A percentile compares a stretch with the other conserved stretches of the same genome.
Evolutionary conservation across 1,140 invertebrate species (phyloP).

Genomic region (Drosophila micromelanica): DNA sequence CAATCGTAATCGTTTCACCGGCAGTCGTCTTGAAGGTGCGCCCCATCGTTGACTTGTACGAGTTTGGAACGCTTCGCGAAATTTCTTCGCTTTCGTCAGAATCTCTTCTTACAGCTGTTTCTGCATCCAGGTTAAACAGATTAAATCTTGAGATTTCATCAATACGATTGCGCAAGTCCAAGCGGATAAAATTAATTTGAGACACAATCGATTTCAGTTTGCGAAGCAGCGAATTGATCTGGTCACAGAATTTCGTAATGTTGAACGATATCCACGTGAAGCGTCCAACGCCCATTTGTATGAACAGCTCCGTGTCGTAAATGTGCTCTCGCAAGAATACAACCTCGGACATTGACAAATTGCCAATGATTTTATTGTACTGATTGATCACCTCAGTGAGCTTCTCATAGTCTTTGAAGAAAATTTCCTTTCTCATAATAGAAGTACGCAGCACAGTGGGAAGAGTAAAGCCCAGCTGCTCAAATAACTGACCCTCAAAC

Average conservation of each 20-base stretch:
- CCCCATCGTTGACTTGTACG: neutral
- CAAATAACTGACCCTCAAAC: conserved; percentile 90
- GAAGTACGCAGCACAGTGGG: conserved; percentile 74
- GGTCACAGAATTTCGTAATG: conserved; percentile 89
- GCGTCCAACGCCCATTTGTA: conserved; percentile 91
- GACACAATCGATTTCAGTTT: conserved; percentile 88
- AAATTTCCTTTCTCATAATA: conserved; percentile 85
- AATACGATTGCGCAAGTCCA: conserved; percentile 88
- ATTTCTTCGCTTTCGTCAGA: neutral
- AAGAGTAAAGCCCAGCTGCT: conserved; percentile 89
- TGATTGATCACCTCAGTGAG: conserved; percentile 86
- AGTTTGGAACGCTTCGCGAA: no score
- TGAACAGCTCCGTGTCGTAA: conserved; percentile 89
- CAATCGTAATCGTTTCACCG: conserved; percentile 41
- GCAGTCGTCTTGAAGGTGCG: conserved; percentile 42
- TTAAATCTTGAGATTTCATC: conserved; percentile 86
- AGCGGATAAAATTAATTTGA: conserved; percentile 91
- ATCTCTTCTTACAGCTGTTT: neutral
- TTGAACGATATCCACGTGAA: conserved; percentile 94
- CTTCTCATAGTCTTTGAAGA: conserved; percentile 87
- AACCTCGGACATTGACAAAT: conserved; percentile 88
- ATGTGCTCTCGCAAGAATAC: conserved; percentile 89
- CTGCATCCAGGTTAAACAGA: conserved; percentile 85
- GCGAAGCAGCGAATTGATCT: conserved; percentile 85
- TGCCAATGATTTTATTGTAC: conserved; percentile 87